phyloP scores from a whole-genome alignment of 2,888 invertebrate genomes.

The Seladonia tumulorum region DNA sequence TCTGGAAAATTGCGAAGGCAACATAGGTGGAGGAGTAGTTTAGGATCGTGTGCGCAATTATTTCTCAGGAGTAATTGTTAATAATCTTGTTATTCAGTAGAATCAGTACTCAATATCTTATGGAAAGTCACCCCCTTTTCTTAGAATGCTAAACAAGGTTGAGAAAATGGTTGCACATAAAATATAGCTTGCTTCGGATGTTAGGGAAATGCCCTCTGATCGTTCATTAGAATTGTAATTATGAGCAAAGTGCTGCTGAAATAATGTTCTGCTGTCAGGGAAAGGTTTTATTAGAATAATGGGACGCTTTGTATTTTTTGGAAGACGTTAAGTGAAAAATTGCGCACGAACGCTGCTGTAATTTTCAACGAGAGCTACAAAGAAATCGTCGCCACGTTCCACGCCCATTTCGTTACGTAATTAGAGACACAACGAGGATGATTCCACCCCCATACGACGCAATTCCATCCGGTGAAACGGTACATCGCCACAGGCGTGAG shows the following conservation, averaged over 20 bases:
- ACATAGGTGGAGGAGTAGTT: too few relatives aligned
- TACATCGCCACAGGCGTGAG: constrained; percentile 32
- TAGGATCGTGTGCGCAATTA: too few relatives aligned
- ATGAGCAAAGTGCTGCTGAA: neutral
- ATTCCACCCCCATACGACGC: neutral
- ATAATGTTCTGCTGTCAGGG: neutral
- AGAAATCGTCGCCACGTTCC: neutral
- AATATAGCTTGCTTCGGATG: too few relatives aligned
- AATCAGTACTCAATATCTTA: too few relatives aligned
- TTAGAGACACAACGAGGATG: neutral
- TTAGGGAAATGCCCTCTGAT: too few relatives aligned
- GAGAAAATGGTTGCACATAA: too few relatives aligned
- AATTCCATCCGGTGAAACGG: neutral
- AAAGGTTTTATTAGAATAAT: neutral
- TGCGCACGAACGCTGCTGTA: neutral
- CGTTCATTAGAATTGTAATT: too few relatives aligned
- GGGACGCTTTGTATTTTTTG: neutral
- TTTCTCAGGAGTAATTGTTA: too few relatives aligned
- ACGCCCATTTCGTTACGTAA: constrained; percentile 19
- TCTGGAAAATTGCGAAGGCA: too few relatives aligned
- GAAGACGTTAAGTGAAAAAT: neutral
- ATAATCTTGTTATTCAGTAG: too few relatives aligned
- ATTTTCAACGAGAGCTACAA: neutral
- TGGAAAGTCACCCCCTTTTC: too few relatives aligned
- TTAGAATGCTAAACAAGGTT: too few relatives aligned